Evolutionary conservation across 1,140 invertebrate species (phyloP).

Genomic region (Eufriesea mexicana): DNA sequence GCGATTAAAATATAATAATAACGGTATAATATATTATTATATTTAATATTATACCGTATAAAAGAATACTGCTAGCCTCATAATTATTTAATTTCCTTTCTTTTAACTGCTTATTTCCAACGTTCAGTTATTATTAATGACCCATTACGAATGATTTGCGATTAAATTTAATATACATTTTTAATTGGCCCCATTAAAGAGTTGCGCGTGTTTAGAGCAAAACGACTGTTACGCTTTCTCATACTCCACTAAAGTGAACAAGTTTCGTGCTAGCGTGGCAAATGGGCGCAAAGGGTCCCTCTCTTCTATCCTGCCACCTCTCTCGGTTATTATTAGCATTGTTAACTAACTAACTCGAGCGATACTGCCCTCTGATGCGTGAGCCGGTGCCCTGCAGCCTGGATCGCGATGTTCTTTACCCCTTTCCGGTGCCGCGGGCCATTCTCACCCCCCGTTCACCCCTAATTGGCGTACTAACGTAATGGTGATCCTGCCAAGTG

Average conservation of each 20-base stretch:
- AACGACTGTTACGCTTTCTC: background rate
- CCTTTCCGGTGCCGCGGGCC: constrained; percentile 72
- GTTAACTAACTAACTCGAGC: constrained; percentile 79
- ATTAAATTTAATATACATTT: background rate
- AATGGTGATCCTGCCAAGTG: constrained; percentile 75
- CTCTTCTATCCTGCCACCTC: constrained; percentile 55
- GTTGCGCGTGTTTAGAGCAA: no score
- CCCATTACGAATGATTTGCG: no score
- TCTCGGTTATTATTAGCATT: constrained; percentile 80
- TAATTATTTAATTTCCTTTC: no score
- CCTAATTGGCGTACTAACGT: constrained; percentile 77
- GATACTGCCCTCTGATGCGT: constrained; percentile 73
- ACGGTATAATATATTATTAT: no score
- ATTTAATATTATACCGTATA: no score
- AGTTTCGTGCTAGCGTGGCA: background rate
- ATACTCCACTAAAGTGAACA: constrained; percentile 15
- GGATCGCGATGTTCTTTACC: constrained; percentile 71
- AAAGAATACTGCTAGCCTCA: no score
- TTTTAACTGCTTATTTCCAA: no score
- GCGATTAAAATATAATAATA: no score
- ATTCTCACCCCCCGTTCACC: constrained; percentile 66
- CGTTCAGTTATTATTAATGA: background rate
- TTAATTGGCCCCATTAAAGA: no score
- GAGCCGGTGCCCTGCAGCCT: constrained; percentile 69
- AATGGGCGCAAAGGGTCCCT: constrained; percentile 67